These are phyloP conservation scores for Drosophila flavopinicola DNA, from an alignment of 2,888 invertebrate species.

Conservation along the genomic window DNA sequence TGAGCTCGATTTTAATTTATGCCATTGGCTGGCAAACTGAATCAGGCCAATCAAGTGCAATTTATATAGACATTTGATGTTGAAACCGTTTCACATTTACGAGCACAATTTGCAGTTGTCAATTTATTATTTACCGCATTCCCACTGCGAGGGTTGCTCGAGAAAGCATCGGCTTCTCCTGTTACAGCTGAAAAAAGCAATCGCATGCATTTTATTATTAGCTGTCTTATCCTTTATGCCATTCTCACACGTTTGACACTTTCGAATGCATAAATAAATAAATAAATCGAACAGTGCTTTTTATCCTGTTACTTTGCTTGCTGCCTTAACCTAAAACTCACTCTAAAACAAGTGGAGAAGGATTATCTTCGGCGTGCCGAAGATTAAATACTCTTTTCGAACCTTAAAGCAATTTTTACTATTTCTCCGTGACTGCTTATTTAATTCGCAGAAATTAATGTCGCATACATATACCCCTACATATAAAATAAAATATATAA, in stretches of 20 bases:
- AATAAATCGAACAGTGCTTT: too few relatives aligned
- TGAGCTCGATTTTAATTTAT: slow-evolving; percentile 70
- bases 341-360: too few relatives aligned
- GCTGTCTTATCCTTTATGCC: background rate
- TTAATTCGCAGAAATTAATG: too few relatives aligned
- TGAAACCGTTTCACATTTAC: slow-evolving; percentile 67
- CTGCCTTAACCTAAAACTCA: too few relatives aligned
- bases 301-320: too few relatives aligned
- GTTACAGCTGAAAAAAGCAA: background rate
- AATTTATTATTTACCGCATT: slow-evolving; percentile 66
- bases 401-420: too few relatives aligned
- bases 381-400: too few relatives aligned
- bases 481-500: too few relatives aligned
- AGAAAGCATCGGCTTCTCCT: background rate
- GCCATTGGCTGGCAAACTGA: slow-evolving; percentile 69
- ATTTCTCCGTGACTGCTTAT: too few relatives aligned
- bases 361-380: too few relatives aligned
- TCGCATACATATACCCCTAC: too few relatives aligned
- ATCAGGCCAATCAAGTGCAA: slow-evolving; percentile 79
- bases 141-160: slow-evolving; percentile 43
- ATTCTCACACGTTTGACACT: background rate
- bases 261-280: background rate
- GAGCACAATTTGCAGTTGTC: slow-evolving; percentile 60
- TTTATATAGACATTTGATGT: slow-evolving; percentile 76
- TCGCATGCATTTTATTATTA: background rate